A percentile compares a stretch with the other conserved stretches of the same genome.
These are phyloP conservation scores for Gavia stellata DNA, from an alignment of 2,113 vertebrate species.

Conservation along the genomic window DNA sequence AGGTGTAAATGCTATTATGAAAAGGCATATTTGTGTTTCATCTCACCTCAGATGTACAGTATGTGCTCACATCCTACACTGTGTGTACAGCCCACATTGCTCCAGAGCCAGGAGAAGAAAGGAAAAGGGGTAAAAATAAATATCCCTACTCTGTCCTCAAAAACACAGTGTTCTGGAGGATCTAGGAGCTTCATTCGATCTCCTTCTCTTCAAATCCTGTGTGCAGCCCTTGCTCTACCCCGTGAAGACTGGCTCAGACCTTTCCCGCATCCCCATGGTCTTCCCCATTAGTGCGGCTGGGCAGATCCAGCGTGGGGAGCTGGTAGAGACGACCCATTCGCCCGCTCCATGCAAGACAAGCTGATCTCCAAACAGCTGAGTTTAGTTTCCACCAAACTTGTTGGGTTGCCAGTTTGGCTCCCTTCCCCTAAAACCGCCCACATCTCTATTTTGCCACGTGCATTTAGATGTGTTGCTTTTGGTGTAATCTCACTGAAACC, in stretches of 20 bases:
- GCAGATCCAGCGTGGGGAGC: background rate
- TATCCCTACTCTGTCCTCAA: background rate
- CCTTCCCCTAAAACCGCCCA: background rate
- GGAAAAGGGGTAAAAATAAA: constrained; percentile 8
- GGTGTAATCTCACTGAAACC: background rate
- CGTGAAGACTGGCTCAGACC: background rate
- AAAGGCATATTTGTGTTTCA: constrained; percentile 76
- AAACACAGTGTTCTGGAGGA: background rate
- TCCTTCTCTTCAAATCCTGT: background rate
- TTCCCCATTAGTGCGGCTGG: background rate
- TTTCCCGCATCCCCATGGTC: background rate
- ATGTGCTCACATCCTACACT: constrained; percentile 64
- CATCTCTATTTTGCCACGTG: fast-evolving
- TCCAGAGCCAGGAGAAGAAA: constrained; percentile 30
- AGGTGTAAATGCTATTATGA: constrained; percentile 81
- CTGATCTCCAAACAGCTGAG: background rate
- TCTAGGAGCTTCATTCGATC: background rate
- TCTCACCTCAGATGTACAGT: constrained; percentile 72
- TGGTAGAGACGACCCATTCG: fast-evolving
- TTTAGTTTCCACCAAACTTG: background rate
- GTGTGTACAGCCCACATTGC: constrained; percentile 34
- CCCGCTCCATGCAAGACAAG: background rate
- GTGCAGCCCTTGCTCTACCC: background rate
- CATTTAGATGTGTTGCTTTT: background rate
- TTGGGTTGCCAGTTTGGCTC: background rate